Conservation (phyloP, 2,888 invertebrate genomes). For the Xylophagus ater region DNA sequence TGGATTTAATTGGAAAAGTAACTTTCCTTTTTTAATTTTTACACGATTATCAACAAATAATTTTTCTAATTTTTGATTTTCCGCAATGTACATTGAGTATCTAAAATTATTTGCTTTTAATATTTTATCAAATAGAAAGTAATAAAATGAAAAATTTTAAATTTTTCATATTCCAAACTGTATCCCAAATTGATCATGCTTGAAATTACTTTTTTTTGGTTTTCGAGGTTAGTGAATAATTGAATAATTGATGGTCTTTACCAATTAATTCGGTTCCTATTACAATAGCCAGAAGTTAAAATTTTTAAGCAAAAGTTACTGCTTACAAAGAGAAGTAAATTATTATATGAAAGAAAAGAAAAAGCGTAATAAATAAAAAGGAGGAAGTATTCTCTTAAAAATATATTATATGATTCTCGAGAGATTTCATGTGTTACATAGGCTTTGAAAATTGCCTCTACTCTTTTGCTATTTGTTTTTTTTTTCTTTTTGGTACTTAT, state of each 20-base stretch:
- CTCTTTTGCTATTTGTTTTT: too few species aligned
- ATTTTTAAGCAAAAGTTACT: background rate
- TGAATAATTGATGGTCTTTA: too few species aligned
- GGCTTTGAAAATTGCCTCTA: too few species aligned
- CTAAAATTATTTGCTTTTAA: too few species aligned
- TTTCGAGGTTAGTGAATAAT: background rate
- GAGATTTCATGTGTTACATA: too few species aligned
- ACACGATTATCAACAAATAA: slow-evolving; percentile 44
- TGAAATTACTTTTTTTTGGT: background rate
- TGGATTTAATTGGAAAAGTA: slow-evolving; percentile 62
- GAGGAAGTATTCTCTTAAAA: slow-evolving; percentile 40
- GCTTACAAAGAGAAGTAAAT: background rate
- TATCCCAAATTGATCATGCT: background rate
- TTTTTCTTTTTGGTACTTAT: too few species aligned
- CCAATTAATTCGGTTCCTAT: too few species aligned
- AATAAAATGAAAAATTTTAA: background rate
- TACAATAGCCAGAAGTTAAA: too few species aligned
- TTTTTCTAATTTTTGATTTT: slow-evolving; percentile 56
- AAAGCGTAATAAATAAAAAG: slow-evolving; percentile 19
- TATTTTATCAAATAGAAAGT: too few species aligned
- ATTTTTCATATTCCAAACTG: background rate
- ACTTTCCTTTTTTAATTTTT: slow-evolving; percentile 44
- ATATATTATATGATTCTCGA: too few species aligned
- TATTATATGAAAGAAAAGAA: background rate
- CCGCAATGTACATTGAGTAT: slow-evolving; percentile 47